phyloP scores from a whole-genome alignment of 2,888 invertebrate genomes.

The Lamellibrachia columna region DNA sequence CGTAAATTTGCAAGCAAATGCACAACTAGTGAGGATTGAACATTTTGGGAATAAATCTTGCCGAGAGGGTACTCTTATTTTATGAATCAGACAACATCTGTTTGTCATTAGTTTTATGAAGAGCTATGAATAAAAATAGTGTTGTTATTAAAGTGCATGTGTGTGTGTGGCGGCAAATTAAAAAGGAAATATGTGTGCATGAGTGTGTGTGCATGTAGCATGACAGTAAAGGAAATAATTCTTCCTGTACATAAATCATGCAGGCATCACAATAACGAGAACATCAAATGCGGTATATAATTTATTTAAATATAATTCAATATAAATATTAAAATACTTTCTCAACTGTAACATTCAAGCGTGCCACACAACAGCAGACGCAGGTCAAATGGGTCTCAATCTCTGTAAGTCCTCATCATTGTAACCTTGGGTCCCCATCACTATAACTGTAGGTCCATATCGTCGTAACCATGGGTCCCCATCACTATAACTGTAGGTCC shows the following conservation, averaged over 20 bases:
- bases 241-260: not conserved
- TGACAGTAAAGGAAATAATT: not conserved
- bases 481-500: no score
- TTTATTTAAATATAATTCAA: conserved; percentile 10
- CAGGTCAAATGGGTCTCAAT: not conserved
- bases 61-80: no score
- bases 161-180: no score
- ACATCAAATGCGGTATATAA: not conserved
- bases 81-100: no score
- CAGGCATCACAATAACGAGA: not conserved
- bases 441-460: not conserved
- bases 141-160: no score
- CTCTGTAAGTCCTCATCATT: not conserved
- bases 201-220: not conserved
- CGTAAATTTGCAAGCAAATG: no score
- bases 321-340: conserved; percentile 10
- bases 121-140: no score
- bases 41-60: no score
- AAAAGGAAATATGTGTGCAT: no score
- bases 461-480: no score
- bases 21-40: no score
- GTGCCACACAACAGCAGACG: not conserved
- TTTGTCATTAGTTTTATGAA: no score
- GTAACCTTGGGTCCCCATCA: not conserved
- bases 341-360: not conserved